Conservation (phyloP, 2,113 vertebrate genomes). For the Gasterosteus nipponicus region DNA sequence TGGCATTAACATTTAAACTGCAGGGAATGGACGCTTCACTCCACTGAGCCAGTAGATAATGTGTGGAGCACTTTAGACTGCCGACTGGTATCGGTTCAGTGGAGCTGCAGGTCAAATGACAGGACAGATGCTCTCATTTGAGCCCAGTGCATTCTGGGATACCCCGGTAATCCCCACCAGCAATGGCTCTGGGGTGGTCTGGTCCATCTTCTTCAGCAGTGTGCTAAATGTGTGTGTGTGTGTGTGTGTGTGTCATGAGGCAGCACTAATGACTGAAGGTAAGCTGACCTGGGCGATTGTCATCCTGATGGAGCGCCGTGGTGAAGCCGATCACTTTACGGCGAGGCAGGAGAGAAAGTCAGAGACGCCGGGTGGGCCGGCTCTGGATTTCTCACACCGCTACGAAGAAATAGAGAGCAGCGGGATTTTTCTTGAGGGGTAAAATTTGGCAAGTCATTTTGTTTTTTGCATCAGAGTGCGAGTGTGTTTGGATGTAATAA, state of each 20-base stretch:
- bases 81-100: slow-evolving; percentile 58
- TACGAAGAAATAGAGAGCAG: slow-evolving; percentile 17
- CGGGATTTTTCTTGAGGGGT: slow-evolving; percentile 6
- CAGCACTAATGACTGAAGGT: slow-evolving; percentile 77
- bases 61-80: slow-evolving; percentile 19
- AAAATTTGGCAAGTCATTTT: slow-evolving; percentile 26
- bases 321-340: slow-evolving; percentile 71
- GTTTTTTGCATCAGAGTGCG: slow-evolving; percentile 23
- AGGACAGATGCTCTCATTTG: slow-evolving; percentile 55
- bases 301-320: slow-evolving; percentile 56
- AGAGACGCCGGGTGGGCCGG: slow-evolving; percentile 63
- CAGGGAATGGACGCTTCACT: not conserved
- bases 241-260: slow-evolving; percentile 58
- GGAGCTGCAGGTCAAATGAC: slow-evolving; percentile 74
- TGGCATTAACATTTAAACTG: not conserved
- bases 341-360: slow-evolving; percentile 25
- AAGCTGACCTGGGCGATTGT: slow-evolving; percentile 76
- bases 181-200: slow-evolving; percentile 80
- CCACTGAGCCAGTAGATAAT: not conserved
- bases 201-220: slow-evolving; percentile 67
- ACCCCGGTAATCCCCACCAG: slow-evolving; percentile 74
- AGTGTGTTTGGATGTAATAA: slow-evolving; percentile 15
- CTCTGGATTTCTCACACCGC: not conserved
- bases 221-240: slow-evolving; percentile 38
- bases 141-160: slow-evolving; percentile 68